Evolutionary conservation across 2,888 invertebrate species (phyloP).

Genomic region (Drosophila tripunctata): DNA sequence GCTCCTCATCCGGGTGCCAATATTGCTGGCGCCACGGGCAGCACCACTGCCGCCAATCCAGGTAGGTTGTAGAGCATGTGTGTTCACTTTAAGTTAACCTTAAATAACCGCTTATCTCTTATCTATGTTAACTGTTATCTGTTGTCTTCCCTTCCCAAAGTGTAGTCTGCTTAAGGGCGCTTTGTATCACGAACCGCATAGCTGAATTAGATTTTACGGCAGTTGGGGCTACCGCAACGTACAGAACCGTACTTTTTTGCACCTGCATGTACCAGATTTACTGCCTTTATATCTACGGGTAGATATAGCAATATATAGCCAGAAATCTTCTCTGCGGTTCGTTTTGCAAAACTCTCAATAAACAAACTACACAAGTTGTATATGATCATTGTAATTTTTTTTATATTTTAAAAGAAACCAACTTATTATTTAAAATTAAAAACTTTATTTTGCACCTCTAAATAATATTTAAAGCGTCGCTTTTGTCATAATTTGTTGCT

Average conservation of each 20-base stretch:
- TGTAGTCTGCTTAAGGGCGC: not conserved
- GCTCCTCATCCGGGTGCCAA: conserved; percentile 66
- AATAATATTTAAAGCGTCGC: not conserved
- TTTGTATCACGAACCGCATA: not conserved
- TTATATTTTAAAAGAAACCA: not conserved
- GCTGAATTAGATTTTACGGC: no score
- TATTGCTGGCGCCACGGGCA: conserved; percentile 45
- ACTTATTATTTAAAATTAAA: not conserved
- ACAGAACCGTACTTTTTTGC: no score
- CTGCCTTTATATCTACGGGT: no score
- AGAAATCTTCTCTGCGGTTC: not conserved
- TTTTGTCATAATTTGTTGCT: no score
- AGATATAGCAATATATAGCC: not conserved
- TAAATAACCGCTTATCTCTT: no score
- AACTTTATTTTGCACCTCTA: not conserved
- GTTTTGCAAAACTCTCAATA: not conserved
- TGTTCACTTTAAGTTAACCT: conserved; percentile 33
- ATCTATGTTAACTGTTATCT: conserved; percentile 21
- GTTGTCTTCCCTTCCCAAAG: conserved; percentile 16
- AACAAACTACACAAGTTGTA: not conserved
- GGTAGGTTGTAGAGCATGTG: conserved; percentile 85
- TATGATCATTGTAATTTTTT: not conserved
- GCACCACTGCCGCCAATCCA: conserved; percentile 68
- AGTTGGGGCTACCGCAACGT: no score
- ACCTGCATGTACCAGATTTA: no score